Evolutionary conservation across 2,888 invertebrate genomes (phyloP).

Genomic region (Epistrophe grossulariae): DNA sequence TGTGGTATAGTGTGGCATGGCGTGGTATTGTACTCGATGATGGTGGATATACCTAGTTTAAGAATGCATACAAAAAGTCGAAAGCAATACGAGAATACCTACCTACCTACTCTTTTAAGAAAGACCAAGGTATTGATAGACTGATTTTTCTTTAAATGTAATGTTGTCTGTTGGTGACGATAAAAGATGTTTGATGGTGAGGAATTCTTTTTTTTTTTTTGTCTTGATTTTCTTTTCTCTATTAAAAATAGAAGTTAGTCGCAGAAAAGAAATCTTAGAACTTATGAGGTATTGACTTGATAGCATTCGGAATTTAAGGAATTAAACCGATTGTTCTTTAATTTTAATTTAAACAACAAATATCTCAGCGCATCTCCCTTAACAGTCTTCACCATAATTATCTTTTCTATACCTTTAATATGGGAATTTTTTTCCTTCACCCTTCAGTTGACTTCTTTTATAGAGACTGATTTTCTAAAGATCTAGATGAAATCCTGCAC

Average conservation of each 20-base stretch:
- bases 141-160: conserved; percentile 46
- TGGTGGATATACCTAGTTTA: conserved; percentile 43
- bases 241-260: conserved; percentile 39
- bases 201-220: conserved; percentile 14
- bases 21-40: not conserved
- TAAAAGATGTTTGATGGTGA: conserved; percentile 40
- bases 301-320: not conserved
- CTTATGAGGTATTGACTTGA: not conserved
- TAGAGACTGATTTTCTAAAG: too few relatives aligned
- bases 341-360: too few relatives aligned
- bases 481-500: too few relatives aligned
- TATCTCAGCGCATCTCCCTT: too few relatives aligned
- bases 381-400: too few relatives aligned
- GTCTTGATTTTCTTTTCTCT: not conserved
- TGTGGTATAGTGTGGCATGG: conserved; percentile 14
- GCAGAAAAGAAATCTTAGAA: not conserved
- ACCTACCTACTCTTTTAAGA: not conserved
- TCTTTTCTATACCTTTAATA: too few relatives aligned
- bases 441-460: too few relatives aligned
- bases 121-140: conserved; percentile 9
- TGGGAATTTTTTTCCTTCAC: too few relatives aligned
- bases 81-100: conserved; percentile 1
- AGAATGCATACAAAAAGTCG: conserved; percentile 35
- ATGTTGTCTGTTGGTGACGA: conserved; percentile 62
- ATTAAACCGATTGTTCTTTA: too few relatives aligned